These are phyloP conservation scores for Cottus gobio DNA, from an alignment of 2,113 vertebrate genomes.

Conservation along the genomic window DNA sequence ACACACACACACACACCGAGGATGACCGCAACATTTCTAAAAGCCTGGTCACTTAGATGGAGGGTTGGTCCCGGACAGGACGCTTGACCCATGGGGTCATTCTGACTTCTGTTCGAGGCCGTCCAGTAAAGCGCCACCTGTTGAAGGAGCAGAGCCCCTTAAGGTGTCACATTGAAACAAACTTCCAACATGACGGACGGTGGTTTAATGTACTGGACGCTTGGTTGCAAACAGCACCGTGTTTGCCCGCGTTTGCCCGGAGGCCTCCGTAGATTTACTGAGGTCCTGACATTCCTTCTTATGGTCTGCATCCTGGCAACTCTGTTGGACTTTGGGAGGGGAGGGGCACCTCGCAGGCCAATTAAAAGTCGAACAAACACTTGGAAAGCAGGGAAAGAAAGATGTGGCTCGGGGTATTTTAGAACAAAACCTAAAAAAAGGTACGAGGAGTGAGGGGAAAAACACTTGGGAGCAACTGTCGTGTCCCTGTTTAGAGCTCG, in stretches of 20 bases:
- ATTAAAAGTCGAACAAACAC: conserved; percentile 75
- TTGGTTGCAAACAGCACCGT: conserved; percentile 57
- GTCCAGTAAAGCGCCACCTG: conserved; percentile 52
- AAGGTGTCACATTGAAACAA: conserved; percentile 35
- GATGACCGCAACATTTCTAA: conserved; percentile 73
- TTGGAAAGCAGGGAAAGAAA: conserved; percentile 60
- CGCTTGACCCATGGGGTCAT: conserved; percentile 28
- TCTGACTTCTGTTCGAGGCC: conserved; percentile 25
- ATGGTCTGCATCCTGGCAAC: conserved; percentile 77
- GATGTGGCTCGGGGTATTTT: conserved; percentile 62
- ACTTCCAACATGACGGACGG: conserved; percentile 51
- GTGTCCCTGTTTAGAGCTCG: conserved; percentile 39
- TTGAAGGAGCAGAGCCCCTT: conserved; percentile 34
- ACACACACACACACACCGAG: too few species aligned
- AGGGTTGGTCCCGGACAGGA: conserved; percentile 49
- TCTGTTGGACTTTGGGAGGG: conserved; percentile 32
- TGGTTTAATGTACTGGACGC: conserved; percentile 72
- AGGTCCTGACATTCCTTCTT: conserved; percentile 75
- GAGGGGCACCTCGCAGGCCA: conserved; percentile 64
- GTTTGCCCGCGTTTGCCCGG: conserved; percentile 63
- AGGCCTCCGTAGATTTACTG: conserved; percentile 68
- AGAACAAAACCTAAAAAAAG: conserved; percentile 70
- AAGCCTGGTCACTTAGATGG: conserved; percentile 53
- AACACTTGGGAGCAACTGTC: conserved; percentile 36
- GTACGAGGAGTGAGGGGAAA: conserved; percentile 44